Evolutionary conservation across 2,113 vertebrate species (phyloP).

Genomic region (Apaloderma vittatum): DNA sequence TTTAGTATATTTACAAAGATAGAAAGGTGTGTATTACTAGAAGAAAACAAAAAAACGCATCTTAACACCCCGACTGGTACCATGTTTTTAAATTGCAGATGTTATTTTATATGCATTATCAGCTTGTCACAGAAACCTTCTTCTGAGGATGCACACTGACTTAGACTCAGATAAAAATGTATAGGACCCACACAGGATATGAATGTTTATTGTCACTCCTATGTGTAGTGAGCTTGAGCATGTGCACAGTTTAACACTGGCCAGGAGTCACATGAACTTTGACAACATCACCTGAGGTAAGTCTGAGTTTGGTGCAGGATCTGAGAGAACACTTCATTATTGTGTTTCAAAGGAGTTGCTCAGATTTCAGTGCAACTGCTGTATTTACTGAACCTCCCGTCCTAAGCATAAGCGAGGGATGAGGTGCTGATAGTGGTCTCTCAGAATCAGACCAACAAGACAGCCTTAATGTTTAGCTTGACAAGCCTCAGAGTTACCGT

Average conservation of each 20-base stretch:
- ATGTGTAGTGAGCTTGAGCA: not conserved
- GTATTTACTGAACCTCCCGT: not conserved
- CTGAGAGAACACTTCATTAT: not conserved
- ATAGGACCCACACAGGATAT: not conserved
- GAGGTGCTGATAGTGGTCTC: not conserved
- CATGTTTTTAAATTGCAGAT: not conserved
- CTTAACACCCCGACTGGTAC: not conserved
- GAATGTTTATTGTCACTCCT: not conserved
- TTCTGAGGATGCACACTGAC: not conserved
- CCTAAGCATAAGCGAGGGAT: accelerated
- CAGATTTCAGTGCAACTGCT: not conserved
- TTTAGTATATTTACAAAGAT: not conserved
- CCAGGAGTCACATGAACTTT: accelerated
- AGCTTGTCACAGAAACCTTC: not conserved
- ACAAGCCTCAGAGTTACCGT: not conserved
- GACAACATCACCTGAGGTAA: not conserved
- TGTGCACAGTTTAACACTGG: not conserved
- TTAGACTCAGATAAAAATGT: not conserved
- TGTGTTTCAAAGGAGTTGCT: not conserved
- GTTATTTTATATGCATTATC: accelerated
- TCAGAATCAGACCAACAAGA: not conserved
- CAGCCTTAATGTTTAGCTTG: accelerated
- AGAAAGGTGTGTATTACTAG: not conserved
- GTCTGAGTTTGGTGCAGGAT: not conserved
- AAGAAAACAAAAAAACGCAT: not conserved